Evolutionary conservation across 2,888 invertebrate genomes (phyloP).

Genomic region (Ennomos fuscantarius): DNA sequence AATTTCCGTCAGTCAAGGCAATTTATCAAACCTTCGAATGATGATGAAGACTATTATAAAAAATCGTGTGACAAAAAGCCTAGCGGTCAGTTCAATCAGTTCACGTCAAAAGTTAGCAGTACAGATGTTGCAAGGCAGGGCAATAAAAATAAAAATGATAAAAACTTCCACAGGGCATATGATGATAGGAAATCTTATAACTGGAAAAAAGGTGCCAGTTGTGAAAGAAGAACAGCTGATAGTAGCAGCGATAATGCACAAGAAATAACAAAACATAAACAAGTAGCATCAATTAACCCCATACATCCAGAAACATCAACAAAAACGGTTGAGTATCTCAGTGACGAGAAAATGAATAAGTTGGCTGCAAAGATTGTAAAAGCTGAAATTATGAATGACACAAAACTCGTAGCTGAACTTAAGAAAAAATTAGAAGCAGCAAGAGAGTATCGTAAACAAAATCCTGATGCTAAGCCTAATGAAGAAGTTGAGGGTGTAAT

Average conservation of each 20-base stretch:
- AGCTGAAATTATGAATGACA: constrained; percentile 96
- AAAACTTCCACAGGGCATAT: constrained; percentile 30
- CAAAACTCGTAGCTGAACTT: constrained; percentile 87
- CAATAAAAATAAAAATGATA: constrained; percentile 16
- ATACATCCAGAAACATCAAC: constrained; percentile 27
- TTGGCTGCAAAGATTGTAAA: constrained; percentile 96
- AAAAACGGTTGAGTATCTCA: constrained; percentile 73
- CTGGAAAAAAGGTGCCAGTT: constrained; percentile 53
- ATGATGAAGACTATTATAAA: constrained; percentile 58
- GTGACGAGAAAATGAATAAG: constrained; percentile 95
- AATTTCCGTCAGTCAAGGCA: constrained; percentile 64
- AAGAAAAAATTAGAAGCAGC: constrained; percentile 91
- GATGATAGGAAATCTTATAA: constrained; percentile 44
- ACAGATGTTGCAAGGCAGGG: constrained; percentile 6
- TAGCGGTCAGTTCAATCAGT: no score
- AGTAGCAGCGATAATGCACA: neutral
- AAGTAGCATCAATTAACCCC: constrained; percentile 15
- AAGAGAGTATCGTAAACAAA: constrained; percentile 79
- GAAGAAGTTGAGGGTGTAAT: constrained; percentile 84
- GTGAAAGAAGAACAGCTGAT: constrained; percentile 9
- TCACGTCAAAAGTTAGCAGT: constrained; percentile 18
- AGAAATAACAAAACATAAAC: constrained; percentile 14
- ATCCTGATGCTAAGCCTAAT: constrained; percentile 61
- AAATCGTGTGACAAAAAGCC: constrained; percentile 30
- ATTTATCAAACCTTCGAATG: constrained; percentile 71